Evolutionary conservation across 1,140 invertebrate genomes (phyloP), one percentile per base, ranked within the genome.

Genomic region (Pachyrhynchus sulphureomaculatus): DNA sequence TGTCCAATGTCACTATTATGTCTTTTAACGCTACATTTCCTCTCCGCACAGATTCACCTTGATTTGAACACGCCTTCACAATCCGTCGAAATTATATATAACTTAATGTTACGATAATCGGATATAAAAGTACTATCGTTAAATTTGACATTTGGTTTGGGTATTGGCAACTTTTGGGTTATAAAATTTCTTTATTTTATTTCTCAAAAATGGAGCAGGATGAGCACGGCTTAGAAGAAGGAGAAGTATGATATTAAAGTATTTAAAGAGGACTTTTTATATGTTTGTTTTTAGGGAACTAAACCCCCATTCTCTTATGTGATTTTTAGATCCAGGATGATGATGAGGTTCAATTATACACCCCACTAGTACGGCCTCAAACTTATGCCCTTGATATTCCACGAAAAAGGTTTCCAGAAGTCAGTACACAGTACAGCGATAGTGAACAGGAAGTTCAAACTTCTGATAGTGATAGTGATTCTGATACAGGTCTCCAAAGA

Each of bases 381-480:
- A 70, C 63, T 34, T 70, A 72, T 51, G 65, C 68, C n/a, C 18
- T 52, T 12, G 54, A 58, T 58, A 69, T 67, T 9, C 74, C 73
- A 44, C 69, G 72, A 32, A 74, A 72, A 45, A 73, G 77, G 39
- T 53, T 75, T 12, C 65, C 69, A n/a, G 36, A 56, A 23, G 37
- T 56, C 5, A 24, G 37, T 37, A 68, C 64, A 20, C 63, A 41
- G 10, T 64, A 67, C 49, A 64, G 57, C 32, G 73, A 74, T 3
- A 71, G 69, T 52, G 81, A 82, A 34, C 80, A 80, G 18, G 68
- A 79, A 24, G 70, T 79, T 49, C 64, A 79, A 52, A 66, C 80
- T 48, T 63, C 69, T 23, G 77, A 80, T 70, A 79, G 78, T 55
- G 71, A 80, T 68, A 78, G 79, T 76, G 75, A 81, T 66, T 76